Conservation (phyloP, 2,113 vertebrate species). For the Larimichthys crocea region DNA sequence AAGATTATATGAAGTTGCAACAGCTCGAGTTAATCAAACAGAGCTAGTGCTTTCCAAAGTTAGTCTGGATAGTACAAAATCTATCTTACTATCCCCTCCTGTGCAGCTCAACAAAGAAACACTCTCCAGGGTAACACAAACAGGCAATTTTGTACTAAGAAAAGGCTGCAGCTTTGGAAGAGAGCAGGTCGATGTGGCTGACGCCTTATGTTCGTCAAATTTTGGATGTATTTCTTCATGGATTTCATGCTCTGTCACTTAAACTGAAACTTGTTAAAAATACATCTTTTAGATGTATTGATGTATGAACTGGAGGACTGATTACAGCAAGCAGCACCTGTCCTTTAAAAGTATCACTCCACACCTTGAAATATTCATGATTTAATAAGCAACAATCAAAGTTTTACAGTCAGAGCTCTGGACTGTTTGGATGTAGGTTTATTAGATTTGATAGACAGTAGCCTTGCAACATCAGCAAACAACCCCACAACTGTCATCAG, state of each 20-base stretch:
- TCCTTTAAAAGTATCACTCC: no score
- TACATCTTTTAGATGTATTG: no score
- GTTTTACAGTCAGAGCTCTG: not conserved
- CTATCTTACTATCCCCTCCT: not conserved
- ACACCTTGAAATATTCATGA: not conserved
- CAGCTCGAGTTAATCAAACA: not conserved
- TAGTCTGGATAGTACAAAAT: not conserved
- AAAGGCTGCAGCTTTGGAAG: not conserved
- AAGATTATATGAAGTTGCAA: not conserved
- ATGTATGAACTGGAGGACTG: not conserved
- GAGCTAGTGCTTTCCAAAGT: slow-evolving; percentile 1
- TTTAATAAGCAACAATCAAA: not conserved
- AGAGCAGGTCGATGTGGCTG: not conserved
- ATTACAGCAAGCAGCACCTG: not conserved
- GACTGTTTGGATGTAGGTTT: not conserved
- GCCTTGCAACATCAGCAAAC: slow-evolving; percentile 1
- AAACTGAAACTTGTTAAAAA: not conserved
- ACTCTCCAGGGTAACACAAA: not conserved
- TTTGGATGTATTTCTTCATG: not conserved
- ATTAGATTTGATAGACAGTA: slow-evolving; percentile 6
- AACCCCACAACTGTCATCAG: not conserved
- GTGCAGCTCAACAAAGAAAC: not conserved
- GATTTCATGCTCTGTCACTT: not conserved
- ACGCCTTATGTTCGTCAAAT: not conserved
- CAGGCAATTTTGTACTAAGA: not conserved